Base-by-base conservation (phyloP, 2,888 invertebrate species). In the Cepaea hortensis region DNA sequence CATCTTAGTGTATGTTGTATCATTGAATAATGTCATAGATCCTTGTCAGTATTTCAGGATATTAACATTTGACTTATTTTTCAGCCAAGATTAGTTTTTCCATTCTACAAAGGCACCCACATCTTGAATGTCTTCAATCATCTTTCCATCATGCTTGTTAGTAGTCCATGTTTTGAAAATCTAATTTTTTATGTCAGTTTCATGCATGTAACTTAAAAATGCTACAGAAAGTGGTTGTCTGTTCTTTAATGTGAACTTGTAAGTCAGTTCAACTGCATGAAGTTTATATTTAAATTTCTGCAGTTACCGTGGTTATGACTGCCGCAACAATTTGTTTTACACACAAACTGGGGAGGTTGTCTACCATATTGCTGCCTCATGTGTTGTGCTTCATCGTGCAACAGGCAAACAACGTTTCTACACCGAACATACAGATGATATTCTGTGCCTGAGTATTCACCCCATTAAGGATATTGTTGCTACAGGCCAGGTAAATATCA, bases 281-380 rank as follows among this genome's bases (percentile, higher is more conserved):
- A 20, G 18, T 11, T 23, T 76, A n/a, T 76, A 20, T 77, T 9
- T 77, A 55, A n/a, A 61, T 82, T 87, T 84, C 89, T 90, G 3
- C 91, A 95, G 95, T 6, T 95, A 95, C 88, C 93, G 95, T 7
- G 95, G 95, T 4, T 95, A 95, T 90, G 95, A 95, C 90, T 95
- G 95, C 87, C 92, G 94, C 15, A 95, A 95, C 90, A 95, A 95
- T 90, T 87, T 95, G 85, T 94, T 94, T 89, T 95, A 94, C 90
- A 93, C 94, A 2, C 93, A 93, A 89, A 91, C 90, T 82, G 94
- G 94, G 6, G 93, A 94, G 82, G 91, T 95, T 5, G 94, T 95
- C 6, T 95, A 94, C 89, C 95, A 95, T 87, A 94, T 95, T 48
- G 95, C 95, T 0, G 95, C 95, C 0, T 92, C 94, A 11, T 95